phyloP scores from a whole-genome alignment of 2,797 vertebrate genomes.

The Threskiornis aethiopicus region DNA sequence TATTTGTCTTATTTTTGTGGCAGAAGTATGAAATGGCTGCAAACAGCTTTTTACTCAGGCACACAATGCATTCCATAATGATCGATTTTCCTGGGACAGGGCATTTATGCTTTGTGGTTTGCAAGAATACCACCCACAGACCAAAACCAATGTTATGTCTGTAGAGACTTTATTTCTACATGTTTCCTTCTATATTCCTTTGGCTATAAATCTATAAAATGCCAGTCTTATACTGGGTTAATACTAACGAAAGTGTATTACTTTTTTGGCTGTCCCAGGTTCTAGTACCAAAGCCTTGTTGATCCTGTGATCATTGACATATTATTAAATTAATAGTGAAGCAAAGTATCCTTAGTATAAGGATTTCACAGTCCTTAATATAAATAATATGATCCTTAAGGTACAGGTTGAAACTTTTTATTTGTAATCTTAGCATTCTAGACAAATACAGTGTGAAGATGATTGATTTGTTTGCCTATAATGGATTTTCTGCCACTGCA shows the following conservation, averaged over 20 bases:
- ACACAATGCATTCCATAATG: slow-evolving; percentile 36
- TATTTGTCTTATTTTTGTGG: slow-evolving; percentile 2
- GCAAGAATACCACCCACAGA: slow-evolving; percentile 52
- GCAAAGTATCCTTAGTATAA: background rate
- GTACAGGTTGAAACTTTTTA: background rate
- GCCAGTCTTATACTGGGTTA: background rate
- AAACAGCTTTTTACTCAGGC: slow-evolving; percentile 24
- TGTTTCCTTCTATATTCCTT: background rate
- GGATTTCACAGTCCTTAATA: background rate
- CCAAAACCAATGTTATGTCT: background rate
- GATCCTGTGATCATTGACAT: background rate
- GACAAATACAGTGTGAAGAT: background rate
- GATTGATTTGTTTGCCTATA: slow-evolving; percentile 6
- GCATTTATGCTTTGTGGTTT: slow-evolving; percentile 49
- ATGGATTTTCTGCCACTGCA: slow-evolving; percentile 44
- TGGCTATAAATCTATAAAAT: background rate
- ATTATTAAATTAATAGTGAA: background rate
- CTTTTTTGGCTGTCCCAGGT: background rate
- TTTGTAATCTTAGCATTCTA: background rate
- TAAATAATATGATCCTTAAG: background rate
- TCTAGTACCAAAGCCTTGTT: background rate
- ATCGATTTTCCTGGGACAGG: slow-evolving; percentile 59
- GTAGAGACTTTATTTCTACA: background rate
- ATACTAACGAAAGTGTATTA: background rate
- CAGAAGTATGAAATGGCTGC: slow-evolving; percentile 32